phyloP scores from a whole-genome alignment of 2,797 vertebrate genomes.

The Austrolebias charrua region DNA sequence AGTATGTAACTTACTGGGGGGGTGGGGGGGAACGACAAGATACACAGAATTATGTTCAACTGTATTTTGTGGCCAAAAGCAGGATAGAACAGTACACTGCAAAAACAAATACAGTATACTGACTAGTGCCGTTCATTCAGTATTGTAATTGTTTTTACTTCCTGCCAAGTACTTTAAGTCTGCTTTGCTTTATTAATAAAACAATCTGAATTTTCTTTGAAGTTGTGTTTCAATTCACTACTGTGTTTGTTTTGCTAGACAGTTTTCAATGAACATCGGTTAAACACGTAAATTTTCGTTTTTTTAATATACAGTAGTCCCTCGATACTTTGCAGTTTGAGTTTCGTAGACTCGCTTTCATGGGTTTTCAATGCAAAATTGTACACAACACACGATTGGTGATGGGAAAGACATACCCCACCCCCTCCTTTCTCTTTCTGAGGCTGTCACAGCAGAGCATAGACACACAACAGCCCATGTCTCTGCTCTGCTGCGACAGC shows the following conservation, averaged over 20 bases:
- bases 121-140: conserved; percentile 52
- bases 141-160: conserved; percentile 71
- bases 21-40: not conserved
- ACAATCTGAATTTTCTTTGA: conserved; percentile 56
- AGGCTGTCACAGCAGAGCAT: too few species aligned
- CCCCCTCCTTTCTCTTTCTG: too few species aligned
- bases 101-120: conserved; percentile 25
- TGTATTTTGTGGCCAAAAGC: conserved; percentile 11
- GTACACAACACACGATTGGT: too few species aligned
- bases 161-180: conserved; percentile 59
- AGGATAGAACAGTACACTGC: conserved; percentile 15
- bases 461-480: too few species aligned
- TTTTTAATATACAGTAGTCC: too few species aligned
- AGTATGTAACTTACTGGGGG: not conserved
- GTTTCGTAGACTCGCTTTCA: too few species aligned
- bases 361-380: too few species aligned
- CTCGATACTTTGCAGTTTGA: too few species aligned
- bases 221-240: conserved; percentile 15
- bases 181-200: conserved; percentile 78
- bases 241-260: too few species aligned
- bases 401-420: too few species aligned
- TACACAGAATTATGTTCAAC: not conserved
- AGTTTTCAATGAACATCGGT: not conserved
- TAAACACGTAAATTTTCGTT: too few species aligned
- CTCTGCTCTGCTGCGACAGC: too few species aligned